Conservation (phyloP, 1,140 invertebrate species). For the Meloidogyne floridensis region DNA sequence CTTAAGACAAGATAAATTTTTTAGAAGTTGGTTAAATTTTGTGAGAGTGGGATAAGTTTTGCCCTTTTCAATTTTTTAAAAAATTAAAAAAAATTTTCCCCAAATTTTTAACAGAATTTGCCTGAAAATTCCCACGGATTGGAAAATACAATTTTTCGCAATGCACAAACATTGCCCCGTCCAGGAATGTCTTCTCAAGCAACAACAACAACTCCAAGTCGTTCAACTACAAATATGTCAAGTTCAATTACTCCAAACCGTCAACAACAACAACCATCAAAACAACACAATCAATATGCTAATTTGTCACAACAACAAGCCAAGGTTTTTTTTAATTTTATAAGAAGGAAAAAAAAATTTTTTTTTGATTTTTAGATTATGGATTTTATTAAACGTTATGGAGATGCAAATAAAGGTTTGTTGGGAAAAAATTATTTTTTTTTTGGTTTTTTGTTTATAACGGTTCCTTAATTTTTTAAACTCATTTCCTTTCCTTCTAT, state of each 20-base stretch:
- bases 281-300: not conserved
- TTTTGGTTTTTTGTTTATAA: no score
- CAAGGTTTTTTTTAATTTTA: not conserved
- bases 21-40: no score
- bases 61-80: no score
- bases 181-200: not conserved
- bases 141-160: not conserved
- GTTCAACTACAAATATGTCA: not conserved
- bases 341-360: not conserved
- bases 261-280: conserved; percentile 5
- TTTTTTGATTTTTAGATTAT: not conserved
- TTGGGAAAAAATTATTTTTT: not conserved
- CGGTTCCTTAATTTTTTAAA: no score
- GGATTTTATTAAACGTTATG: not conserved
- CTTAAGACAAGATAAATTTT: no score
- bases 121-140: not conserved
- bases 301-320: not conserved
- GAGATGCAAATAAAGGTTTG: not conserved
- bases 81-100: no score
- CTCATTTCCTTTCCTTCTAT: no score
- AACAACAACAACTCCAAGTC: not conserved
- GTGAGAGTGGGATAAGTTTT: no score
- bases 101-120: not conserved
- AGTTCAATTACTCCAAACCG: conserved; percentile 1
- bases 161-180: not conserved